Evolutionary conservation across 2,888 invertebrate species (phyloP).

Genomic region (Trissolcus brochymenae): DNA sequence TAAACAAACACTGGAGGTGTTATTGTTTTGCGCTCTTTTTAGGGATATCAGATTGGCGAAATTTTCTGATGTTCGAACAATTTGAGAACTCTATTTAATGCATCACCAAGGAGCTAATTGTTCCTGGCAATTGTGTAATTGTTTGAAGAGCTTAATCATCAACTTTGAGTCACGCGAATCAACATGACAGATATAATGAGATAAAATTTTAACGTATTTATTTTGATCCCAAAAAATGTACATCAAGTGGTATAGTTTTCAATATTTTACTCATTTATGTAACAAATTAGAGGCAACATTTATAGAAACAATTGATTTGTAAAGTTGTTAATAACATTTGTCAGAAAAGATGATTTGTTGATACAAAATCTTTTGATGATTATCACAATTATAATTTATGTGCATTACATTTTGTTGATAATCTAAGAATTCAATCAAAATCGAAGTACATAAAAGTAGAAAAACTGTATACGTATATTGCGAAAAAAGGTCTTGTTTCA

Average conservation of each 20-base stretch:
- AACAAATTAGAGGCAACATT: too few relatives aligned
- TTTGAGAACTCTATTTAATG: neutral
- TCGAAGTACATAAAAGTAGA: neutral
- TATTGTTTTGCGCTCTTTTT: too few relatives aligned
- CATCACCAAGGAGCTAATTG: neutral
- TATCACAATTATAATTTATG: constrained; percentile 7
- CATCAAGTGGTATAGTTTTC: too few relatives aligned
- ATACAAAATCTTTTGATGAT: too few relatives aligned
- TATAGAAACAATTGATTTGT: too few relatives aligned
- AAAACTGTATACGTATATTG: neutral
- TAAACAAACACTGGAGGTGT: too few relatives aligned
- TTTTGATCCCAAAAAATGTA: too few relatives aligned
- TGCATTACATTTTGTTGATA: neutral
- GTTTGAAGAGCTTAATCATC: constrained; percentile 5
- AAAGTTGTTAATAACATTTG: too few relatives aligned
- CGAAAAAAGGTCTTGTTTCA: neutral
- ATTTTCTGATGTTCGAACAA: too few relatives aligned
- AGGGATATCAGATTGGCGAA: too few relatives aligned
- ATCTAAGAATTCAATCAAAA: neutral
- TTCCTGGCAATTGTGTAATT: constrained; percentile 1
- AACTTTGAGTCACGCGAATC: neutral
- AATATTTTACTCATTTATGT: too few relatives aligned
- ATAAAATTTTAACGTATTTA: neutral
- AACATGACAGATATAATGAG: neutral
- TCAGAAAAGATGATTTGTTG: too few relatives aligned